These are phyloP conservation scores for Synanthedon vespiformis DNA, from an alignment of 2,888 invertebrate species.

Conservation along the genomic window DNA sequence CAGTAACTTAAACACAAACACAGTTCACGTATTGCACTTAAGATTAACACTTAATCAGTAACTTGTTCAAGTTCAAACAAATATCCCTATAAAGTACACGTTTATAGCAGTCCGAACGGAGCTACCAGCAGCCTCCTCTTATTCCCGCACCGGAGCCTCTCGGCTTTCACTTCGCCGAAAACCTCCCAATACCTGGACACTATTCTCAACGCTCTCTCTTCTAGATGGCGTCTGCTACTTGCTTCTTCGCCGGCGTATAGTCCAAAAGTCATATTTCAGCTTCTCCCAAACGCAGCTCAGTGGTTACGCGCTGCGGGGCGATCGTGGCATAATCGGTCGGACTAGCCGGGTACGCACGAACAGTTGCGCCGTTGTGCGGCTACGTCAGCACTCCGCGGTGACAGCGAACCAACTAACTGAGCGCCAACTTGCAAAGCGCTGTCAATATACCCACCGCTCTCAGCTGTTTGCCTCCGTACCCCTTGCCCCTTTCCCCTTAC, in stretches of 20 bases:
- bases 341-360: too few species aligned
- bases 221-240: conserved; percentile 59
- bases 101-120: conserved; percentile 52
- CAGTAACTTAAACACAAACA: conserved; percentile 29
- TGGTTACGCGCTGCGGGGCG: conserved; percentile 51
- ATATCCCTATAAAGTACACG: conserved; percentile 17
- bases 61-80: conserved; percentile 36
- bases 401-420: conserved; percentile 70
- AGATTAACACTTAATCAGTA: conserved; percentile 30
- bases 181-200: conserved; percentile 65
- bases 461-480: conserved; percentile 59
- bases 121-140: conserved; percentile 40
- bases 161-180: conserved; percentile 49
- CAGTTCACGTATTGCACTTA: conserved; percentile 64
- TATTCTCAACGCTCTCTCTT: conserved; percentile 62
- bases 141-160: conserved; percentile 52
- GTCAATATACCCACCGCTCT: conserved; percentile 74
- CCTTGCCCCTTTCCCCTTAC: background rate
- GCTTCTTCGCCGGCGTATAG: conserved; percentile 55
- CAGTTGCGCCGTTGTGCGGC: conserved; percentile 31
- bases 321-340: conserved; percentile 52
- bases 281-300: conserved; percentile 57
- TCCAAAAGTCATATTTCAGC: conserved; percentile 70
- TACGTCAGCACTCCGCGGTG: conserved; percentile 59
- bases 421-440: conserved; percentile 62